Evolutionary conservation across 2,797 vertebrate species (phyloP), one percentile per base, ranked within the genome.

Genomic region (Rhodeus uyekii): DNA sequence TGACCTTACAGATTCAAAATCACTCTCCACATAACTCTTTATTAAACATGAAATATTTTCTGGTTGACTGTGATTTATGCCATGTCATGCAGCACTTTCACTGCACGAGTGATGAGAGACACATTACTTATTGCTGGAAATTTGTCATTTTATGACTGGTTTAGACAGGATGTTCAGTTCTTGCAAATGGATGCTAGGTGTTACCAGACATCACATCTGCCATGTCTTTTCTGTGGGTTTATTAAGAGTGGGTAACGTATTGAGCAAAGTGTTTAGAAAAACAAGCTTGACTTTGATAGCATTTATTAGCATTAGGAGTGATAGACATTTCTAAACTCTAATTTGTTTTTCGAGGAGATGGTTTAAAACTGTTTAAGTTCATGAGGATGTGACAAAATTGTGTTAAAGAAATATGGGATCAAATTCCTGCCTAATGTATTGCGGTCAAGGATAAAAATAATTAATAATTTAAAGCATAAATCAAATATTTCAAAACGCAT

Each of bases 121-220:
- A 32, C 29, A 69, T 69, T 69, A 58, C 50, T 69, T 42, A 42
- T 69, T 32, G 13, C 32, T 81, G 53, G 14, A 80, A 48, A 73
- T 68, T 10, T 61, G 27, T 80, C 69, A 48, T 72, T 32, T 73
- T 16, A 38, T 72, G n/a, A 72, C 74, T 76, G 74, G 55, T 76
- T 76, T 61, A 63, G 38, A 61, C 58, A 34, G 58, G 58, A 61
- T 76, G 75, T 63, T 63, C 75, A 76, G 61, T 63, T 65, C 42
- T 65, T 48, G 76, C 44, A 65, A 50, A 64, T 78, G 32, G 22
- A 81, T 65, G 19, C 34, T 64, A 32, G 46, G 60, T 75, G 46
- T 65, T 65, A 81, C 69, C 27, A 55, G 69, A 75, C 44, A 36
- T 81, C 58, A 71, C 39, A 46, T 48, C 67, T 71, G 53, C 60